phyloP scores from a whole-genome alignment of 2,113 vertebrate genomes.

The Thamnophis sirtalis region DNA sequence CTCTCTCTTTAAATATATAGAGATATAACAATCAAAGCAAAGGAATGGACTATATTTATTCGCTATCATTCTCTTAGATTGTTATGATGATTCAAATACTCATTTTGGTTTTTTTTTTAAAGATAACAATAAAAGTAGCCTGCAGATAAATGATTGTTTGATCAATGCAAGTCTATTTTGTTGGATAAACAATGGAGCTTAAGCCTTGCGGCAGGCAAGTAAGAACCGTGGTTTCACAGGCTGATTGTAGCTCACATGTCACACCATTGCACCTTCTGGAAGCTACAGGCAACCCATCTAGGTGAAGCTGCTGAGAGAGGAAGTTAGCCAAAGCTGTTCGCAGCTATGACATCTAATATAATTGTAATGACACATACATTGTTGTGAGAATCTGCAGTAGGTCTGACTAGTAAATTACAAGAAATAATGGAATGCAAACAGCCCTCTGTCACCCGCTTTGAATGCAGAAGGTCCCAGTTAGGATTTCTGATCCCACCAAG shows the following conservation, averaged over 20 bases:
- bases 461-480: neutral
- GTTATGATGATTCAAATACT: conserved; percentile 46
- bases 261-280: neutral
- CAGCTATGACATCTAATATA: neutral
- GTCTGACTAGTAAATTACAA: neutral
- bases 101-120: conserved; percentile 54
- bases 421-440: neutral
- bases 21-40: conserved; percentile 76
- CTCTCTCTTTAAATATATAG: conserved; percentile 60
- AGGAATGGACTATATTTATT: conserved; percentile 60
- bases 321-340: neutral
- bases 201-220: conserved; percentile 4
- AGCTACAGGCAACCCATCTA: neutral
- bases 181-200: conserved; percentile 36
- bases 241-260: neutral
- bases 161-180: conserved; percentile 34
- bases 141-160: conserved; percentile 34
- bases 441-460: neutral
- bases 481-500: neutral
- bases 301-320: neutral
- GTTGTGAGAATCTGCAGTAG: neutral
- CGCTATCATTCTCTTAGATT: conserved; percentile 65
- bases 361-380: neutral
- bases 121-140: conserved; percentile 42
- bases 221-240: neutral